Percentiles rank a stretch among this genome's conserved stretches.
These are phyloP conservation scores for Zoanthus sociatus DNA, from an alignment of 92 coral and sea anemone genomes.

Conservation along the genomic window DNA sequence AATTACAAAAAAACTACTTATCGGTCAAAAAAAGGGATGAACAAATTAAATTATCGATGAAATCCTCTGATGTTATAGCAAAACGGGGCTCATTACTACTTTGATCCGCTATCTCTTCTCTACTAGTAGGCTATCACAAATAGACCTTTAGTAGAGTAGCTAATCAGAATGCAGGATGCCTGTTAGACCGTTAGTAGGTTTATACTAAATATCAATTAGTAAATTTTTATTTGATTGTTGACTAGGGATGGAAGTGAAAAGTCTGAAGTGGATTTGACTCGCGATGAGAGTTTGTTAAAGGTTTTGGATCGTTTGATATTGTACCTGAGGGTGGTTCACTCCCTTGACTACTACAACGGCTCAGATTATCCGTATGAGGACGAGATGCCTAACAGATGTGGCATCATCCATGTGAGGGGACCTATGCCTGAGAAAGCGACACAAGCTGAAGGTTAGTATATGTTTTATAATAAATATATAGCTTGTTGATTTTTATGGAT, in stretches of 20 bases:
- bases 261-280: conserved; percentile 76
- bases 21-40: too few species aligned
- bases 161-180: too few species aligned
- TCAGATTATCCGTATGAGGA: conserved; percentile 96
- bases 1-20: too few species aligned
- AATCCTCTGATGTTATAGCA: too few species aligned
- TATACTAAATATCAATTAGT: not conserved
- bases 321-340: conserved; percentile 91
- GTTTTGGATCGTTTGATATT: conserved; percentile 85
- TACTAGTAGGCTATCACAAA: too few species aligned
- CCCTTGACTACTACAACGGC: conserved; percentile 94
- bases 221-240: not conserved
- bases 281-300: conserved; percentile 77
- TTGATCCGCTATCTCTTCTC: too few species aligned
- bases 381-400: conserved; percentile 99
- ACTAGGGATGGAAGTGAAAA: conserved; percentile 61
- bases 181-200: too few species aligned
- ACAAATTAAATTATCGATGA: too few species aligned
- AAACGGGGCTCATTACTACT: too few species aligned
- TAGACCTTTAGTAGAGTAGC: too few species aligned
- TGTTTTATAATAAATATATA: too few species aligned
- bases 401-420: conserved; percentile 91
- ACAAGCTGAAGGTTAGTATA: conserved; percentile 79
- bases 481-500: too few species aligned
- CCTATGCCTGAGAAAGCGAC: conserved; percentile 90